A percentile compares a stretch with the other conserved stretches of the same genome.
Evolutionary conservation across 2,797 vertebrate genomes (phyloP).

Genomic region (Gymnopithys bicolor): DNA sequence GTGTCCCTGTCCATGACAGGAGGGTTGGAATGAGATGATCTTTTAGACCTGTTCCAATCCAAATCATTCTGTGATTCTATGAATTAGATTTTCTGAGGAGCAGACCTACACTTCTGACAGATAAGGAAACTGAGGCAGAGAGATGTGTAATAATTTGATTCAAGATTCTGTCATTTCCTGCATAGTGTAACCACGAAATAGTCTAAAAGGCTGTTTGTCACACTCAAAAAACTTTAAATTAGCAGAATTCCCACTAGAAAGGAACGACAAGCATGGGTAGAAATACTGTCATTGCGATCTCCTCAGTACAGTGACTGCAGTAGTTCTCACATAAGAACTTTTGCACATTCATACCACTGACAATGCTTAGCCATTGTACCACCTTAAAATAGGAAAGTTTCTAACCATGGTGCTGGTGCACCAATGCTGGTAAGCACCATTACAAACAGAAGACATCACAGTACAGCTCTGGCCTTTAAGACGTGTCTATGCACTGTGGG

Average conservation of each 20-base stretch:
- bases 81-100: not conserved
- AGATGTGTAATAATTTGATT: not conserved
- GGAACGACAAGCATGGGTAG: accelerated
- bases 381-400: not conserved
- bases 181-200: not conserved
- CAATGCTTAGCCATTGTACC: not conserved
- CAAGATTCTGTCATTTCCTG: not conserved
- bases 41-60: not conserved
- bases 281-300: accelerated
- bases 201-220: not conserved
- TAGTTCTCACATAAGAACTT: not conserved
- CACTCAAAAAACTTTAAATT: not conserved
- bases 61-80: not conserved
- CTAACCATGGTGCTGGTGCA: not conserved
- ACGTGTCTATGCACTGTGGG: not conserved
- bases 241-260: not conserved
- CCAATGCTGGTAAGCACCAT: not conserved
- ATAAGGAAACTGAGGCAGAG: not conserved
- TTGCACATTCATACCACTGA: not conserved
- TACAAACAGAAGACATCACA: not conserved
- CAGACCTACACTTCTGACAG: not conserved
- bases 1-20: not conserved
- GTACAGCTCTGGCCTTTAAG: not conserved
- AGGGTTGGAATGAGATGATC: not conserved
- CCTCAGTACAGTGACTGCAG: not conserved